These are phyloP conservation scores for Meteorus colon DNA, from an alignment of 2,888 invertebrate species.

Conservation along the genomic window DNA sequence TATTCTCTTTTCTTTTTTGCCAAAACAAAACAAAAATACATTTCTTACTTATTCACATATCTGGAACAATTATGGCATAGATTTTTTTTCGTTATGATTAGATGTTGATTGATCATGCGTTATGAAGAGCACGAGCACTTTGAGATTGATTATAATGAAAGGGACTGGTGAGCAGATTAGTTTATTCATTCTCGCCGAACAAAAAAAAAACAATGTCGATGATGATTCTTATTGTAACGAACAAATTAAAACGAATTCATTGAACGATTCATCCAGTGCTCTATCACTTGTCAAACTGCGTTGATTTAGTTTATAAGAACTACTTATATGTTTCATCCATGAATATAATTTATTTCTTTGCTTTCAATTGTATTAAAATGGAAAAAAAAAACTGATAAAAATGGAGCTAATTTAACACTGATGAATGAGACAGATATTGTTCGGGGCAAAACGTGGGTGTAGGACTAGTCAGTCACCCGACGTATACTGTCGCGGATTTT, in stretches of 20 bases:
- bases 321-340: slow-evolving; percentile 24
- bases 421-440: slow-evolving; percentile 19
- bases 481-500: slow-evolving; percentile 21
- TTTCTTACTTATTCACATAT: slow-evolving; percentile 9
- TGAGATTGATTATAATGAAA: not conserved
- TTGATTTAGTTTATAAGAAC: slow-evolving; percentile 47
- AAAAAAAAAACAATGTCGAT: not conserved
- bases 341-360: slow-evolving; percentile 42
- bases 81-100: not conserved
- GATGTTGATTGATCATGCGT: not conserved
- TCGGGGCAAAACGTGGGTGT: slow-evolving; percentile 42
- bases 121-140: not conserved
- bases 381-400: not conserved
- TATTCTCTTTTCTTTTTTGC: not conserved
- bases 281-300: slow-evolving; percentile 38
- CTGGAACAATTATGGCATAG: not conserved
- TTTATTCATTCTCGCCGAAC: not conserved
- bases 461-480: slow-evolving; percentile 47
- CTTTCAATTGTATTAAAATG: slow-evolving; percentile 31
- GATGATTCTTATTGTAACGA: not conserved
- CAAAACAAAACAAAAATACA: not conserved
- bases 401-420: slow-evolving; percentile 2
- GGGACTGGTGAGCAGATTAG: not conserved
- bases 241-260: not conserved
- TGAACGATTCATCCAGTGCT: slow-evolving; percentile 11